Percentiles rank a stretch among this genome's conserved stretches.
Conservation (phyloP, 1,140 invertebrate species). For the Caenorhabditis latens region DNA sequence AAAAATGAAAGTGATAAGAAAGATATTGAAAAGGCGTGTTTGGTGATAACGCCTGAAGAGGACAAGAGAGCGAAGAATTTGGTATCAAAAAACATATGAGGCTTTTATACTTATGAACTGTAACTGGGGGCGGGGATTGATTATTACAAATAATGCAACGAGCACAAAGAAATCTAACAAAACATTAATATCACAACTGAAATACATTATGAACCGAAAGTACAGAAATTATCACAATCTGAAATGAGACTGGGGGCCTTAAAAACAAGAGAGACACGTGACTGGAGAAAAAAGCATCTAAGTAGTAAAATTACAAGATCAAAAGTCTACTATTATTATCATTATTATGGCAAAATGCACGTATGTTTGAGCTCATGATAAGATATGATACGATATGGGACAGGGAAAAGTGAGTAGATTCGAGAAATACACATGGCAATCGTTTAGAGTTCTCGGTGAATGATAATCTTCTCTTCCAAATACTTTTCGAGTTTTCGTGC, state of each 20-base stretch:
- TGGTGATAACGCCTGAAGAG: slow-evolving; percentile 50
- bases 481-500: slow-evolving; percentile 54
- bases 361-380: slow-evolving; percentile 5
- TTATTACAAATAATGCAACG: not conserved
- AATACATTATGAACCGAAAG: not conserved
- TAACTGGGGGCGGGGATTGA: not conserved
- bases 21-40: slow-evolving; percentile 44
- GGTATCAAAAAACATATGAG: slow-evolving; percentile 8
- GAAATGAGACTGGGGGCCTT: not conserved
- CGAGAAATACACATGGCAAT: not conserved
- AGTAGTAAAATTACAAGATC: not conserved
- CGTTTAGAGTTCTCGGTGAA: slow-evolving; percentile 45
- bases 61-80: not conserved
- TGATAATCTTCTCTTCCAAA: slow-evolving; percentile 38
- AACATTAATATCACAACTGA: slow-evolving; percentile 19
- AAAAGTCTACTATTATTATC: not conserved
- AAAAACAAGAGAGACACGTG: slow-evolving; percentile 18
- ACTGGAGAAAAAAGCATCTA: not conserved
- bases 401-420: not conserved
- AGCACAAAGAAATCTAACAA: not conserved
- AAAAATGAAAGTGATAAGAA: slow-evolving; percentile 48
- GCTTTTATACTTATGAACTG: slow-evolving; percentile 13
- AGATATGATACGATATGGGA: slow-evolving; percentile 14
- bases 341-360: slow-evolving; percentile 52
- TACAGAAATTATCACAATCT: slow-evolving; percentile 38